These are phyloP conservation scores for Origma solitaria DNA, from an alignment of 2,113 vertebrate species.

Conservation along the genomic window DNA sequence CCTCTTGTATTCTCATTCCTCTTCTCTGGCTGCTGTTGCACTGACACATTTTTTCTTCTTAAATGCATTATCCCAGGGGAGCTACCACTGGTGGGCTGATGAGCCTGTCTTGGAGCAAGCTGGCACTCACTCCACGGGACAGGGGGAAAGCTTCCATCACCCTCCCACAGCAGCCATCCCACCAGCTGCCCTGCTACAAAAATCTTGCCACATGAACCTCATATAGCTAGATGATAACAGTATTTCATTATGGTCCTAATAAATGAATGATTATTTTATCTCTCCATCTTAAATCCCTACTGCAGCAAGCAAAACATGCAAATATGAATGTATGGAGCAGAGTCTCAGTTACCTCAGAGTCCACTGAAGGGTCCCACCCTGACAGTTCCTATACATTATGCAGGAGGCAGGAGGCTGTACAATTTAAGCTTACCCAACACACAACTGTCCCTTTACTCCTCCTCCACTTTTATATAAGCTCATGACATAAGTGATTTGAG, in stretches of 20 bases:
- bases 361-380: background rate
- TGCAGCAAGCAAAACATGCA: background rate
- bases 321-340: background rate
- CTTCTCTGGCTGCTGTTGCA: background rate
- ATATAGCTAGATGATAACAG: background rate
- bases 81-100: background rate
- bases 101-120: fast-evolving
- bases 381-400: background rate
- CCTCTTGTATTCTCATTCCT: background rate
- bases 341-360: background rate
- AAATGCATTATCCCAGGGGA: background rate
- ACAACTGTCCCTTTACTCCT: background rate
- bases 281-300: background rate
- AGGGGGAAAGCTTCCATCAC: background rate
- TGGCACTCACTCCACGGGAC: background rate
- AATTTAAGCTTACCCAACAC: background rate
- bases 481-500: background rate
- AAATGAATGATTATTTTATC: background rate
- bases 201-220: background rate
- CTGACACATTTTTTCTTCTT: fast-evolving
- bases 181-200: too few species aligned
- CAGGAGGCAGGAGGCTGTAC: background rate
- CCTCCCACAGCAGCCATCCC: background rate
- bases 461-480: background rate
- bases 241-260: background rate